Conservation (phyloP, 2,888 invertebrate species). For the Ypsolopha sequella region DNA sequence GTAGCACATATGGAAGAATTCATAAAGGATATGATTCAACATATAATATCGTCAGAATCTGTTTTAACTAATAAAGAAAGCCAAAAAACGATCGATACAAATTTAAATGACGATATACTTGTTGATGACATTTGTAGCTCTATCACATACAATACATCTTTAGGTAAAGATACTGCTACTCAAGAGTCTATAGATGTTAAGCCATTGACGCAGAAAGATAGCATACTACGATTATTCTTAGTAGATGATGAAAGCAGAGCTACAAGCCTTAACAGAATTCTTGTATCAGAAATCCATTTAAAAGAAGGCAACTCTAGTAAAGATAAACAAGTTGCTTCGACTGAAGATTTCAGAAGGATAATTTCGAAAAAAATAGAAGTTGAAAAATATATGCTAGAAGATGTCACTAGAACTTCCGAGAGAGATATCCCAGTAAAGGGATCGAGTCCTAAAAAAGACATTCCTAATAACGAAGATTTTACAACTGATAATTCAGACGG, state of each 20-base stretch:
- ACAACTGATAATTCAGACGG: conserved; percentile 17
- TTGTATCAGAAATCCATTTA: too few relatives aligned
- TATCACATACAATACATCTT: too few relatives aligned
- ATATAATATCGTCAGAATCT: conserved; percentile 21
- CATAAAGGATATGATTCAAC: conserved; percentile 47
- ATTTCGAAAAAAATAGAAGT: conserved; percentile 35
- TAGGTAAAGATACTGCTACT: too few relatives aligned
- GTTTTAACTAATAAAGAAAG: too few relatives aligned
- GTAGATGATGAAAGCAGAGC: too few relatives aligned
- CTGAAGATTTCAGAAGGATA: conserved; percentile 37
- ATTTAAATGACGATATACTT: too few relatives aligned
- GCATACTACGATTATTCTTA: too few relatives aligned
- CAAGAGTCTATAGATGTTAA: too few relatives aligned
- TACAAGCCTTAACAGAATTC: too few relatives aligned
- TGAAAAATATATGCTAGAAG: conserved; percentile 22
- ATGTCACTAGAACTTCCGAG: conserved; percentile 21
- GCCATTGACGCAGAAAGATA: too few relatives aligned
- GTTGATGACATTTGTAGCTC: too few relatives aligned
- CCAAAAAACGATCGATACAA: too few relatives aligned
- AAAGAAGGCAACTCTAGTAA: not conserved
- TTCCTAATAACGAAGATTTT: conserved; percentile 40
- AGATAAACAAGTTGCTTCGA: conserved; percentile 28
- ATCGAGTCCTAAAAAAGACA: conserved; percentile 45
- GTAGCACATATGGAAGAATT: conserved; percentile 47
- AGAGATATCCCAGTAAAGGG: conserved; percentile 47